Base-by-base conservation (phyloP, 2,113 vertebrate species). In the Eleginops maclovinus region DNA sequence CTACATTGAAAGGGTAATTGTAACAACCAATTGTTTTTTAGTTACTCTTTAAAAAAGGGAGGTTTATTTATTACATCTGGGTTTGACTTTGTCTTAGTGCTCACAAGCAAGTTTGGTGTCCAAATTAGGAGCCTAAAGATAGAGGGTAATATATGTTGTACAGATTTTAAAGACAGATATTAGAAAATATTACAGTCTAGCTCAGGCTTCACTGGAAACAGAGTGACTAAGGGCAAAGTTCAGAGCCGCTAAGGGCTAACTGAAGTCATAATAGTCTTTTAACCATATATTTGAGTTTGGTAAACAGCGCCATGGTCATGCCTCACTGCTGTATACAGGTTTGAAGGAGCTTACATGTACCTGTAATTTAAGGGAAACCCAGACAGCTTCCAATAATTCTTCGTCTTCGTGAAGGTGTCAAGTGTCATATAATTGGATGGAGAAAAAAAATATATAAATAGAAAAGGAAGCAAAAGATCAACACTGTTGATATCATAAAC, bases 101-200 rank as follows among this genome's bases (percentile, higher is more conserved):
- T 36, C 8, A 36, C 8, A 8, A 36, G 31, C 31, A 36, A 36
- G 31, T 36, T 5, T 36, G 31, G 6, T 36, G 31, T 51, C 49
- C 49, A 51, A 21, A 22, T 53, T 13, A 2, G 24, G 21, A 10
- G 50, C 22, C 4, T n/a, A 14, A 54, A 11, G 21, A 54, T 21
- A 51, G 51, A 54, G 24, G 53, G 22, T 15, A 28, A 26, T 24
- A 55, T 55, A 22, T 26, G 22, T 16, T 26, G n/a, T 26, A 15
- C 13, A 15, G 51, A 54, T 14, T 21, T 12, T 44, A 44, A 44
- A 44, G 43, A 44, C 43, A 44, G 11, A 54, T 22, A 54, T 5
- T 13, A 84, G 44, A 61, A 43, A 51, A 77, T 62, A 82, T 84
- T 82, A 84, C 46, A 83, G 63, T 55, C 6, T 67, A 53, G 54